These are phyloP conservation scores for Asbolus verrucosus DNA, from an alignment of 1,140 invertebrate genomes.

Conservation along the genomic window DNA sequence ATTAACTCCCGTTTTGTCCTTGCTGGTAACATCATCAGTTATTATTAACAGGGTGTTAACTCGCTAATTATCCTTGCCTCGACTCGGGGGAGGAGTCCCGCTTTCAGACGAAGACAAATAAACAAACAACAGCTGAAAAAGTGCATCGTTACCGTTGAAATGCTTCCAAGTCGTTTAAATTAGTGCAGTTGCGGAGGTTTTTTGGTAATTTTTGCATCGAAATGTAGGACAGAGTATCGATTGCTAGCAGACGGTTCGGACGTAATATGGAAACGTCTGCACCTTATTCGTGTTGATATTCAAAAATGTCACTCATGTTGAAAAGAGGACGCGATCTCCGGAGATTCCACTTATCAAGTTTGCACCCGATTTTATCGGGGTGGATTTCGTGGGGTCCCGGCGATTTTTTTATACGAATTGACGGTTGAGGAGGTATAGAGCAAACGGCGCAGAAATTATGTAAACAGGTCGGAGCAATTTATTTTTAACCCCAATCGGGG, in stretches of 20 bases:
- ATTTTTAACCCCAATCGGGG: no score
- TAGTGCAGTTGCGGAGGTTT: neutral
- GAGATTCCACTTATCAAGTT: neutral
- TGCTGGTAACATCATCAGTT: neutral
- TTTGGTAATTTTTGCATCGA: neutral
- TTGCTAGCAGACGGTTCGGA: neutral
- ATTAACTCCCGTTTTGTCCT: neutral
- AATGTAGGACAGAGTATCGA: neutral
- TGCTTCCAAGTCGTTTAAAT: neutral
- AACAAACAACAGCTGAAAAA: neutral
- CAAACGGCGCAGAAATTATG: no score
- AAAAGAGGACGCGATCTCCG: neutral
- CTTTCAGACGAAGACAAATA: neutral
- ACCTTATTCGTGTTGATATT: slow-evolving; percentile 5
- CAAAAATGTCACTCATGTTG: neutral
- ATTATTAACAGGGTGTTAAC: neutral
- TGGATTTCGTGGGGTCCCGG: neutral
- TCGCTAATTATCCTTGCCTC: neutral
- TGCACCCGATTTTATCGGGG: neutral
- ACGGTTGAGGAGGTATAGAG: no score
- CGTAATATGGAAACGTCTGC: neutral
- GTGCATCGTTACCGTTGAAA: neutral
- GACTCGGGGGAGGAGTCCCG: neutral
- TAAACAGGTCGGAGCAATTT: no score
- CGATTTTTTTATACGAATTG: neutral